phyloP scores from a whole-genome alignment of 92 coral and sea anemone genomes.

The Phenganax stokvisi region DNA sequence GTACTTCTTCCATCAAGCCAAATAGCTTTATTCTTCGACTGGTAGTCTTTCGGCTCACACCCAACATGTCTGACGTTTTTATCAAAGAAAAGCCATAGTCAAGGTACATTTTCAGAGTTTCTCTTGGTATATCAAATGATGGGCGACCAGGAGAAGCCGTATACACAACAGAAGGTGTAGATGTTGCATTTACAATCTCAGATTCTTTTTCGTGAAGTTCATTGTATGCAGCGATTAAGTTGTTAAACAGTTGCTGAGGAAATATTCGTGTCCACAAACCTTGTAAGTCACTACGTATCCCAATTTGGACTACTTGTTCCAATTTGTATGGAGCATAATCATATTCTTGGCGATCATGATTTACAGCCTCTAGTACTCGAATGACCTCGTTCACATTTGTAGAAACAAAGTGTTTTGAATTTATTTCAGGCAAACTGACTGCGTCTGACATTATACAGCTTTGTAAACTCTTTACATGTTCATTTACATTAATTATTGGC shows the following conservation, averaged over 20 bases:
- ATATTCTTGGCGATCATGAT: too few relatives aligned
- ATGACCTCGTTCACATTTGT: too few relatives aligned
- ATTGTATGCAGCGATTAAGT: too few relatives aligned
- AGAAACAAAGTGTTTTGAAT: too few relatives aligned
- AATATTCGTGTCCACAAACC: slow-evolving; percentile 24
- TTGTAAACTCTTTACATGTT: too few relatives aligned
- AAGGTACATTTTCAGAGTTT: slow-evolving; percentile 32
- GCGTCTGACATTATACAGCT: too few relatives aligned
- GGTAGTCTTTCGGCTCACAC: slow-evolving; percentile 29
- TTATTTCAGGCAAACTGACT: too few relatives aligned
- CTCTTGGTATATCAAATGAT: slow-evolving; percentile 38
- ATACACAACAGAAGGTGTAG: background rate
- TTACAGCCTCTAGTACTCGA: too few relatives aligned
- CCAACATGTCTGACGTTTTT: slow-evolving; percentile 36
- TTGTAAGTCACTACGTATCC: slow-evolving; percentile 23
- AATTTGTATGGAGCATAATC: too few relatives aligned
- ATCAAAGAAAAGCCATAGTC: slow-evolving; percentile 32
- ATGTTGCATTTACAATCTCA: background rate
- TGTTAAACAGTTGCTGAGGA: too few relatives aligned
- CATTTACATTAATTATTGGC: too few relatives aligned
- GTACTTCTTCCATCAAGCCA: slow-evolving; percentile 5
- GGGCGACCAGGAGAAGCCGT: slow-evolving; percentile 29
- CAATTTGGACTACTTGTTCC: slow-evolving; percentile 12
- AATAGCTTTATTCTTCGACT: slow-evolving; percentile 34
- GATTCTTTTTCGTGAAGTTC: too few relatives aligned